Evolutionary conservation across 1,140 invertebrate genomes (phyloP).

Genomic region (Cherax destructor): DNA sequence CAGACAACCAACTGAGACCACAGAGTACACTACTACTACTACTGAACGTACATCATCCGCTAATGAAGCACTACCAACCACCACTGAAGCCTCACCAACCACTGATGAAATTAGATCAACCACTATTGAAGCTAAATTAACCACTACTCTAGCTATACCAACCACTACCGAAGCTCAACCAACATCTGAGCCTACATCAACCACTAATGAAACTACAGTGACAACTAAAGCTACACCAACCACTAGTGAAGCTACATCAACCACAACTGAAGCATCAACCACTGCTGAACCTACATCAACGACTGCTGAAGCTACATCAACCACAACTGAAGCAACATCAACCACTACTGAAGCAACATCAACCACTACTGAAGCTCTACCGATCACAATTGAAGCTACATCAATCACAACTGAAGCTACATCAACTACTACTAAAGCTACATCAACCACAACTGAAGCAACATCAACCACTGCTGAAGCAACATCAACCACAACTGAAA

Average conservation of each 20-base stretch:
- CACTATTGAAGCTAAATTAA: neutral
- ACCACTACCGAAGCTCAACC: neutral
- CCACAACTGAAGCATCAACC: neutral
- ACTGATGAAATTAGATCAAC: neutral
- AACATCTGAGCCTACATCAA: neutral
- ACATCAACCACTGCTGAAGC: neutral
- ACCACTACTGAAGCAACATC: slow-evolving; percentile 1
- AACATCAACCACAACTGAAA: neutral
- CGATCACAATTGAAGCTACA: neutral
- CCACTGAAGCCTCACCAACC: too few species aligned
- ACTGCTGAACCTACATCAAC: slow-evolving; percentile 9
- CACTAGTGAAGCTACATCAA: neutral
- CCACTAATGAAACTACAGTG: neutral
- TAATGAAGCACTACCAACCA: neutral
- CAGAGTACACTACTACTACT: too few species aligned
- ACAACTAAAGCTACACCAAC: neutral
- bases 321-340: neutral
- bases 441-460: neutral
- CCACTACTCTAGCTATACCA: neutral
- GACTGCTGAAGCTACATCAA: neutral
- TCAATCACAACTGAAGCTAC: neutral
- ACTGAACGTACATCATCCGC: too few species aligned
- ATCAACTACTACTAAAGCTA: neutral
- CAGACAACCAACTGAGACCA: too few species aligned
- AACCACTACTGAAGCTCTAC: neutral